Evolutionary conservation across 2,888 invertebrate species (phyloP).

Genomic region (Litoditis marina): DNA sequence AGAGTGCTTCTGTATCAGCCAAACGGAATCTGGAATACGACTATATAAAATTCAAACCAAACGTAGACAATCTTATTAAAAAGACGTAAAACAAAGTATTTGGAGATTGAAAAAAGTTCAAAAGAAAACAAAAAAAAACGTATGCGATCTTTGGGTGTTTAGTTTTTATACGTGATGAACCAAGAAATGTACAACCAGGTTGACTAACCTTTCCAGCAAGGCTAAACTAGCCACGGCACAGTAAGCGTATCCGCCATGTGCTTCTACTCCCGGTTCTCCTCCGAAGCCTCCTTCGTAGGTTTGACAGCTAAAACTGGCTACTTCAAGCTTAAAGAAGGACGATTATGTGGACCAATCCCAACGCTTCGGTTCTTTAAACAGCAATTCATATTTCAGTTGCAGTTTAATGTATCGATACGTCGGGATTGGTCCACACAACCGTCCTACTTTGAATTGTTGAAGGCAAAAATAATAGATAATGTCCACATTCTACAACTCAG

Average conservation of each 20-base stretch:
- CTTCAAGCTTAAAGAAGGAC: slow-evolving; percentile 13
- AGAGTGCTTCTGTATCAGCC: slow-evolving; percentile 29
- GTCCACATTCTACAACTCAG: too few species aligned
- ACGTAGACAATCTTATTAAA: background rate
- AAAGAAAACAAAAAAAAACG: background rate
- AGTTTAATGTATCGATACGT: too few species aligned
- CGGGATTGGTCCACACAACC: too few species aligned
- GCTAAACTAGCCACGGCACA: slow-evolving; percentile 89
- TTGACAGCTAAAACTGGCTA: slow-evolving; percentile 74
- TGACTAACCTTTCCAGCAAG: slow-evolving; percentile 69
- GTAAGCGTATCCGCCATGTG: slow-evolving; percentile 98
- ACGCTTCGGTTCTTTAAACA: too few species aligned
- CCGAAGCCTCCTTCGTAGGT: slow-evolving; percentile 98
- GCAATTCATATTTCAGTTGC: too few species aligned
- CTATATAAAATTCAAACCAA: slow-evolving; percentile 4
- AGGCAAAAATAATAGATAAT: too few species aligned
- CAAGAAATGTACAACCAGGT: background rate
- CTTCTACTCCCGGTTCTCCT: slow-evolving; percentile 88
- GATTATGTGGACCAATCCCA: too few species aligned
- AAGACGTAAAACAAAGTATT: background rate
- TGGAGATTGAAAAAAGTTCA: too few species aligned
- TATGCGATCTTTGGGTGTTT: too few species aligned
- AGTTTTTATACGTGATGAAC: too few species aligned
- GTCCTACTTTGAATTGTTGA: too few species aligned
- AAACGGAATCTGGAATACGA: slow-evolving; percentile 33